Conservation (phyloP, 2,888 invertebrate genomes). For the Prosopocoilus inquinatus region DNA sequence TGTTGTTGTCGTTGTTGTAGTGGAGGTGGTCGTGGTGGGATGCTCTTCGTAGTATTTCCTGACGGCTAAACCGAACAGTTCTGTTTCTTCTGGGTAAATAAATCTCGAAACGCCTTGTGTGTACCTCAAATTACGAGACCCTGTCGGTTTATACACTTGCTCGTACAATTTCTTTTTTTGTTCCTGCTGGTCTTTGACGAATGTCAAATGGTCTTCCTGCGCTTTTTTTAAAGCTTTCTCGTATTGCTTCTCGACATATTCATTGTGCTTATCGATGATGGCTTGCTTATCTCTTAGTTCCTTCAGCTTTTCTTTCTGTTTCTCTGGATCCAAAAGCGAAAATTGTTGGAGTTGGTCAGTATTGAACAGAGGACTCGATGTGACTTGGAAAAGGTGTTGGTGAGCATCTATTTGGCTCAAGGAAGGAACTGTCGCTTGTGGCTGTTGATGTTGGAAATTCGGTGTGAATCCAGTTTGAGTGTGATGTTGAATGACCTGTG, state of each 20-base stretch:
- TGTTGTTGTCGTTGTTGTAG: conserved; percentile 60
- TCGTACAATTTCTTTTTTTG: conserved; percentile 56
- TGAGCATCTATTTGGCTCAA: conserved; percentile 42
- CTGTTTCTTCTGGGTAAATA: conserved; percentile 63
- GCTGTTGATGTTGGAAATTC: conserved; percentile 39
- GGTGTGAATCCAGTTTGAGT: conserved; percentile 47
- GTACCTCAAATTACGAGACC: conserved; percentile 34
- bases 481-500: conserved; percentile 38
- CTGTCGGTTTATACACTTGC: conserved; percentile 43
- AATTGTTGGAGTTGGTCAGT: conserved; percentile 36
- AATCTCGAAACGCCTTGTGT: conserved; percentile 49
- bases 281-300: conserved; percentile 71
- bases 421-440: conserved; percentile 46
- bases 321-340: conserved; percentile 50
- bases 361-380: conserved; percentile 42
- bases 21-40: conserved; percentile 68
- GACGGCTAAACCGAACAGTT: conserved; percentile 64
- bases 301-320: conserved; percentile 63
- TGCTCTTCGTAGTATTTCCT: conserved; percentile 67
- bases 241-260: conserved; percentile 76
- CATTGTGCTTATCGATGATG: conserved; percentile 72
- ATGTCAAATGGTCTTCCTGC: conserved; percentile 69
- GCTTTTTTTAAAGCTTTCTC: conserved; percentile 76
- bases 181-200: conserved; percentile 67
- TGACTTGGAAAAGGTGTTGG: conserved; percentile 49